Conservation (phyloP, 2,113 vertebrate genomes). For the Trachemys scripta region DNA sequence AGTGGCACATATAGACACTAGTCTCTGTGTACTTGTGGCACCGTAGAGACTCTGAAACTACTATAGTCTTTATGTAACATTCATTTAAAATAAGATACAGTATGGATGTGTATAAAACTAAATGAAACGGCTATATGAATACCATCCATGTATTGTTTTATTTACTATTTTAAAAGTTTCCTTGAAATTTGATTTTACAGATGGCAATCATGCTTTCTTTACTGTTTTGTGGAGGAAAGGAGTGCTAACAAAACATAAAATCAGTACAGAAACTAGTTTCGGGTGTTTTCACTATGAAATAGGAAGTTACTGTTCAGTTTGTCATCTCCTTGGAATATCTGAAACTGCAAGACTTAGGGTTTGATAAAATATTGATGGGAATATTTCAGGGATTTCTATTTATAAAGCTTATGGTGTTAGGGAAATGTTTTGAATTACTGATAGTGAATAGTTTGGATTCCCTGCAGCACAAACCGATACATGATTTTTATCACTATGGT, state of each 20-base stretch:
- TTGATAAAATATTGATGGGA: constrained; percentile 11
- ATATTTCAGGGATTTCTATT: neutral
- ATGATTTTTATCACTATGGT: neutral
- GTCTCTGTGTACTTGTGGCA: no score
- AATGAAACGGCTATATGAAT: neutral
- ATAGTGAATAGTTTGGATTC: neutral
- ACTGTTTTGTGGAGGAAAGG: constrained; percentile 11
- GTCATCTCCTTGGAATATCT: neutral
- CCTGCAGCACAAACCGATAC: neutral
- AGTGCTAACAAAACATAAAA: neutral
- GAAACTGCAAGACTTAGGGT: neutral
- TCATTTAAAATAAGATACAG: no score
- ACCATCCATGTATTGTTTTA: neutral
- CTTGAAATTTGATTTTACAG: neutral
- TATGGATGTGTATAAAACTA: neutral
- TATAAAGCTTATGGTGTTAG: neutral
- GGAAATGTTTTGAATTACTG: neutral
- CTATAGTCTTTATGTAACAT: no score
- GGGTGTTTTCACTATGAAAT: neutral
- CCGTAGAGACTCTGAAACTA: no score
- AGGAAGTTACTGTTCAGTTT: no score
- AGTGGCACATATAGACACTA: neutral
- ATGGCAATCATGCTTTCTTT: neutral
- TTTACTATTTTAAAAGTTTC: neutral
- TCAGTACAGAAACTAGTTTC: neutral